These are phyloP conservation scores for Stenichneumon culpator DNA, from an alignment of 2,888 invertebrate genomes.

Conservation along the genomic window DNA sequence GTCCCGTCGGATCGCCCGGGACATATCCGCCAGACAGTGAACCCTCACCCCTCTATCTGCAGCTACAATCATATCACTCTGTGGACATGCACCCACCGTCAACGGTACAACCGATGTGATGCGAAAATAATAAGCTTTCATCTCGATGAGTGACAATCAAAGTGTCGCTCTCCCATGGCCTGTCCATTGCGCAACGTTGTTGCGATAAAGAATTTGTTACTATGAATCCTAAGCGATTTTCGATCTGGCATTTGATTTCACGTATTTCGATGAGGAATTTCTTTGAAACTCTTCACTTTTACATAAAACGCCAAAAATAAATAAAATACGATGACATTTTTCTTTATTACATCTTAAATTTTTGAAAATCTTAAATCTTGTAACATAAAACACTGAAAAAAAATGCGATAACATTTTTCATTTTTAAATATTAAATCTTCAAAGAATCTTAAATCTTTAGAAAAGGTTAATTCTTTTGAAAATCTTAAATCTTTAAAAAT, in stretches of 20 bases:
- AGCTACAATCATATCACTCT: constrained; percentile 21
- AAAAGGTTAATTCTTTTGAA: too few relatives aligned
- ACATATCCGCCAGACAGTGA: constrained; percentile 41
- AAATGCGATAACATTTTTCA: too few relatives aligned
- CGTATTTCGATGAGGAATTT: too few relatives aligned
- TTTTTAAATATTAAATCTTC: too few relatives aligned
- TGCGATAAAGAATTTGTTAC: background rate
- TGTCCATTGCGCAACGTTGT: constrained; percentile 18
- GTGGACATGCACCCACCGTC: constrained; percentile 6
- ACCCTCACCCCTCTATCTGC: constrained; percentile 28
- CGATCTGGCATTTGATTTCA: background rate
- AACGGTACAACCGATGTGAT: constrained; percentile 23
- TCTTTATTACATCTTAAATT: too few relatives aligned
- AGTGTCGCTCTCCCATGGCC: constrained; percentile 14
- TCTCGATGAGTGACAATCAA: constrained; percentile 39
- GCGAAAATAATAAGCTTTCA: constrained; percentile 35
- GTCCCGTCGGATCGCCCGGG: constrained; percentile 21
- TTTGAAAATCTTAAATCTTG: too few relatives aligned
- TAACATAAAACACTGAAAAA: too few relatives aligned
- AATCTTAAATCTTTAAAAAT: background rate
- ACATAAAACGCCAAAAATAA: too few relatives aligned
- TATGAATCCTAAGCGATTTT: background rate
- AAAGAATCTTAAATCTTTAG: too few relatives aligned
- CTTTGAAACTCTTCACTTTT: too few relatives aligned
- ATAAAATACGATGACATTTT: too few relatives aligned